Evolutionary conservation across 2,888 invertebrate species (phyloP), one percentile per base, ranked within the genome.

Genomic region (Teleiodes luculella): DNA sequence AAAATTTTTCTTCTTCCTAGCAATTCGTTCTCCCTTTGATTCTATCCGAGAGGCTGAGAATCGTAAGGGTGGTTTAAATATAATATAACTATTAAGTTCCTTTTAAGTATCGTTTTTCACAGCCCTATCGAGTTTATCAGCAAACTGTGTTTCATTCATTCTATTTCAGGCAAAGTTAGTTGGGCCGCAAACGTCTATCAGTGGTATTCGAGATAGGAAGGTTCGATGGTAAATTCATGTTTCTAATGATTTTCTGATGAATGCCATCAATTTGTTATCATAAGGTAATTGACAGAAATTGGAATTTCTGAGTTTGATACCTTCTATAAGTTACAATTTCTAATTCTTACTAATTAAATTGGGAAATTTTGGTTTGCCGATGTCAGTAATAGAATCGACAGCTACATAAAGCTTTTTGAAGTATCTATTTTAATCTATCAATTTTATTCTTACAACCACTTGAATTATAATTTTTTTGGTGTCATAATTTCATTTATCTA

Each of bases 11-110:
- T 18, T n/a, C 49, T 48, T 24, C 49, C 52, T 45, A 8, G 45
- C 52, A 52, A 63, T 64, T 60, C 57, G 61, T 58, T 18, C 39
- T 20, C 11, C 18, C 11, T 41, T 41, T 41, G 18, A 41, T 41
- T 4, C 39, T 11, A 18, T 16, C 10, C 18, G 33, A 47, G 53
- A 55, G 58, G 55, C 61, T 55, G 57, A 49, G 47, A 35, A 13
- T 55, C 37, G 54, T 57, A 56, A 61, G 57, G 47, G 53, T 52
- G 53, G 48, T 57, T 53, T 37, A 56, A 20, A 50, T n/a, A 18
- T 49, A n/a, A n/a, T n/a, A n/a, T n/a, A n/a, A n/a, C n/a, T n/a
- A n/a, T n/a, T n/a, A n/a, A n/a, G n/a, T 49, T 37, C 28, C 24
- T 10, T 37, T 24, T 28, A 24, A 36, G 24, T 35, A 16, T 24